Evolutionary conservation across 2,888 invertebrate species (phyloP), one percentile per base, ranked within the genome.

Genomic region (Calliopum simillimum): DNA sequence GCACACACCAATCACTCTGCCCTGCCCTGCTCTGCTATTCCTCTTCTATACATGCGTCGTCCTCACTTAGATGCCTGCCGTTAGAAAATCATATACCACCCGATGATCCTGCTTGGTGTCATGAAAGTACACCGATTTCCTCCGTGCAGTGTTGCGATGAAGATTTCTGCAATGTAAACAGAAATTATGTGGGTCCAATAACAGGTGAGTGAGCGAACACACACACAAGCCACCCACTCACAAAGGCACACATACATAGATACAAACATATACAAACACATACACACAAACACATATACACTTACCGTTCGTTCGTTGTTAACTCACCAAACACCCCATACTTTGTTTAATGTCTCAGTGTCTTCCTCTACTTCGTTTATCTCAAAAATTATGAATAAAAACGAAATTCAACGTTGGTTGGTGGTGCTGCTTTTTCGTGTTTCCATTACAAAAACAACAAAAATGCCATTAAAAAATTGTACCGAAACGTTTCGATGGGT

Each of bases 121-220:
- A 89, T 79, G 87, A 80, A 76, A 79, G 77, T 69, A 82, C 84
- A 75, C 76, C 80, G 65, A 78, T 74, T 73, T 79, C 80, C 76
- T 78, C 80, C 75, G 78, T 83, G 75, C 75, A 81, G 77, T 93
- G 93, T 90, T 93, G 93, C 88, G 85, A 86, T 72, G 84, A 88
- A 80, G 88, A 88, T 85, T 92, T 92, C 89, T 91, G 88, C 89
- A 94, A 93, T 90, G 93, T 83, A 73, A 92, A 85, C 74, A 76
- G 73, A 71, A 85, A 80, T 81, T 81, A 82, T 77, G 78, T 79
- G 71, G 81, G 82, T 77, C 75, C 74, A 65, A 75, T 82, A 82
- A 80, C 84, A 85, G 85, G 85, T 85, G 85, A 86, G 85, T 81
- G 76, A 72, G 53, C 44, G 49, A 19, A 41, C 58, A 71, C n/a